Evolutionary conservation across 2,888 invertebrate species (phyloP).

Genomic region (Hyposoter didymator): DNA sequence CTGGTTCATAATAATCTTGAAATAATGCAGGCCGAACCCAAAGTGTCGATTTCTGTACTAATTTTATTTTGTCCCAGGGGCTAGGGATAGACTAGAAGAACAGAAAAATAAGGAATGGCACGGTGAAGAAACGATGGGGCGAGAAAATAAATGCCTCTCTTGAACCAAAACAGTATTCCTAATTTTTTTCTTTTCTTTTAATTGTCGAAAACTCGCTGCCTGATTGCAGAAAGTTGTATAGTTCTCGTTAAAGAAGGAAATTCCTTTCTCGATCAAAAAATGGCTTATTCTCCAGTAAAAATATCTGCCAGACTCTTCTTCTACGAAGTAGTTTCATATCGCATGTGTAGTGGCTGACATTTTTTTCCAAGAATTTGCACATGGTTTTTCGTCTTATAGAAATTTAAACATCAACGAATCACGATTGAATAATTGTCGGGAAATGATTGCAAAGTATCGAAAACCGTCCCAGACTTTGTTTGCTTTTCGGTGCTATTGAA

Average conservation of each 20-base stretch:
- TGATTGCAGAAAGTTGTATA: background rate
- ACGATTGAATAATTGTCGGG: background rate
- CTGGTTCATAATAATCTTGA: background rate
- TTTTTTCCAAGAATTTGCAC: background rate
- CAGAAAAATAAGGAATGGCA: background rate
- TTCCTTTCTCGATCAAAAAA: background rate
- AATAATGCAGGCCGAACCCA: background rate
- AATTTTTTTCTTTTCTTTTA: background rate
- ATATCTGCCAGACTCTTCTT: background rate
- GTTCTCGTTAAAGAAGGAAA: background rate
- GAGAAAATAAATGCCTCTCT: background rate
- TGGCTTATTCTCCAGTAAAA: background rate
- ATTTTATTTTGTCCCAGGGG: background rate
- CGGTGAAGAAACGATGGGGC: background rate
- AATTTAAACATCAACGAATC: background rate
- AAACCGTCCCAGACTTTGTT: background rate
- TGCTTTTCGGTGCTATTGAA: background rate
- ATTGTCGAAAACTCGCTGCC: background rate
- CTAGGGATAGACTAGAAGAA: background rate
- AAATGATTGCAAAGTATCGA: background rate
- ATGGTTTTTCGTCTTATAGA: background rate
- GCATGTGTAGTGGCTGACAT: constrained; percentile 17
- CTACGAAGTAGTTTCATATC: background rate
- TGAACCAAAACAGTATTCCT: background rate
- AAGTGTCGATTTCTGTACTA: background rate